Evolutionary conservation across 2,113 vertebrate genomes (phyloP).

Genomic region (Microtus ochrogaster): DNA sequence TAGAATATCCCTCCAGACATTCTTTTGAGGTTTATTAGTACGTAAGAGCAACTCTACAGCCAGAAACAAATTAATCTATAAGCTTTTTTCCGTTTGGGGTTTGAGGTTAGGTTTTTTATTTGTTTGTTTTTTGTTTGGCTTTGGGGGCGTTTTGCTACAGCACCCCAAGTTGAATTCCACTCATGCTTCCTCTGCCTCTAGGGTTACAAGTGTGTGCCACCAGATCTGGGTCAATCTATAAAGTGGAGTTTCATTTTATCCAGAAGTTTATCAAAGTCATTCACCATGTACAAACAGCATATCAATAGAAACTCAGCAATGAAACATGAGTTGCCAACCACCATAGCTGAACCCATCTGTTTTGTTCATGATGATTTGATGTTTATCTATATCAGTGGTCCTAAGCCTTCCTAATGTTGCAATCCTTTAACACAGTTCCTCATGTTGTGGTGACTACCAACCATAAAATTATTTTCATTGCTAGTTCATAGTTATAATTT

Average conservation of each 20-base stretch:
- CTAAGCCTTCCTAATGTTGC: background rate
- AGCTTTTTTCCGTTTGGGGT: background rate
- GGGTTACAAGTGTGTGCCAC: background rate
- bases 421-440: background rate
- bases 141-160: background rate
- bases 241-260: constrained; percentile 1
- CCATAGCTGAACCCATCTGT: background rate
- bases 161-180: background rate
- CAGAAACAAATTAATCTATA: constrained; percentile 10
- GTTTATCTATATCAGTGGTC: background rate
- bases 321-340: background rate
- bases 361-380: background rate
- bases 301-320: background rate
- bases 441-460: background rate
- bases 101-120: background rate
- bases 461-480: background rate
- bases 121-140: background rate
- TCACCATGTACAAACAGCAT: background rate
- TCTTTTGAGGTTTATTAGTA: background rate
- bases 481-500: background rate
- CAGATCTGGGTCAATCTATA: background rate
- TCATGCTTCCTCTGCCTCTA: background rate
- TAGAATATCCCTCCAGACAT: background rate
- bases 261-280: background rate
- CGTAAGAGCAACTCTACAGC: background rate